A percentile compares a stretch with the other conserved stretches of the same genome.
Conservation (phyloP, 2,888 invertebrate genomes). For the Eilema sororculum region DNA sequence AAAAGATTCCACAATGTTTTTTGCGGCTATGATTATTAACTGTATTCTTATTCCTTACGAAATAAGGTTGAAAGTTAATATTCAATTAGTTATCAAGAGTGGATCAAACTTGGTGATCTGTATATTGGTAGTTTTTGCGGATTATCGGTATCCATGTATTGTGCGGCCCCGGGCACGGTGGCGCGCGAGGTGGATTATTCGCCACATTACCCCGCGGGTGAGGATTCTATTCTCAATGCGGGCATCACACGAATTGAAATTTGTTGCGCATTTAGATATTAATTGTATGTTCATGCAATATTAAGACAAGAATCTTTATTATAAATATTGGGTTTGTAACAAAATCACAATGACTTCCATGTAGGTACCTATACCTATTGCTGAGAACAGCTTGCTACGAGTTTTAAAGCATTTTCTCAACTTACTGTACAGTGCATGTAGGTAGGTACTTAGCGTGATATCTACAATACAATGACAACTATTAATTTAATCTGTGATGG, state of each 20-base stretch:
- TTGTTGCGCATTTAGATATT: slow-evolving; percentile 79
- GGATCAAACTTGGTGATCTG: slow-evolving; percentile 38
- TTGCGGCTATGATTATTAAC: slow-evolving; percentile 18
- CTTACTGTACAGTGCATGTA: too few relatives aligned
- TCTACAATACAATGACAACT: too few relatives aligned
- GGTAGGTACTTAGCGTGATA: too few relatives aligned
- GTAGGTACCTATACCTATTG: too few relatives aligned
- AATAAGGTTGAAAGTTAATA: slow-evolving; percentile 42
- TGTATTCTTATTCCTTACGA: slow-evolving; percentile 16
- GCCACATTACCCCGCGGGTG: slow-evolving; percentile 77
- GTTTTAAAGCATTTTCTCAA: too few relatives aligned
- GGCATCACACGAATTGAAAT: slow-evolving; percentile 67
- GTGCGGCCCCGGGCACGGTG: slow-evolving; percentile 59
- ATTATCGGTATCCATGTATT: slow-evolving; percentile 73
- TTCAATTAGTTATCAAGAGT: slow-evolving; percentile 25
- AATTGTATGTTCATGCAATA: slow-evolving; percentile 43
- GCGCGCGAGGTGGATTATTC: slow-evolving; percentile 83
- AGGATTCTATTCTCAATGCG: slow-evolving; percentile 69
- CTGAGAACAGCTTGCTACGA: too few relatives aligned
- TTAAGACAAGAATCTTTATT: slow-evolving; percentile 32
- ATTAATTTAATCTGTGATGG: too few relatives aligned
- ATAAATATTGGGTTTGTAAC: slow-evolving; percentile 26
- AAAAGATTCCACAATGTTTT: slow-evolving; percentile 33
- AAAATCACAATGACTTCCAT: background rate
- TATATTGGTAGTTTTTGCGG: slow-evolving; percentile 80